These are phyloP conservation scores for Saccostrea cuccullata DNA, from an alignment of 1,140 invertebrate genomes.

Conservation along the genomic window DNA sequence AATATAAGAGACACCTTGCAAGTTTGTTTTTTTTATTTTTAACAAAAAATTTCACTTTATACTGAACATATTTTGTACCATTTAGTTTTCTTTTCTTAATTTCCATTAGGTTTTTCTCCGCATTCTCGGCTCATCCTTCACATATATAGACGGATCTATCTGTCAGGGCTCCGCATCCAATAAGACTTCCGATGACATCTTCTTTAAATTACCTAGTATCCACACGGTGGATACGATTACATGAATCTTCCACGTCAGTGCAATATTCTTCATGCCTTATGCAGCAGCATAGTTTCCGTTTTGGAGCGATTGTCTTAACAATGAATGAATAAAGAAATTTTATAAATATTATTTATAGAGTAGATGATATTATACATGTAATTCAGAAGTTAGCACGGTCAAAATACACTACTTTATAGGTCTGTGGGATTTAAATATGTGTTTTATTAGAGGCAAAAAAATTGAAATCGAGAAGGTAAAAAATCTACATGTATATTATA, in stretches of 20 bases:
- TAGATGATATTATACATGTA: no score
- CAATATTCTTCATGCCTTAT: neutral
- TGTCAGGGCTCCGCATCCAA: neutral
- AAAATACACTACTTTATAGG: no score
- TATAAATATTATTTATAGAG: no score
- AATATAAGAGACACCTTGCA: no score
- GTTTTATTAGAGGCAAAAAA: no score
- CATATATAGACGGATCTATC: neutral
- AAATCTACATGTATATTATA: no score
- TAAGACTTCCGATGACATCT: neutral
- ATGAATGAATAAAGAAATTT: neutral
- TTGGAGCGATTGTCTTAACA: neutral
- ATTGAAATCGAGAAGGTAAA: no score
- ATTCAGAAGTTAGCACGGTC: no score
- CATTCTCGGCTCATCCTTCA: neutral
- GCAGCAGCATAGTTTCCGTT: neutral
- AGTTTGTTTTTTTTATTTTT: no score
- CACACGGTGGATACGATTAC: neutral
- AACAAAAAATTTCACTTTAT: no score
- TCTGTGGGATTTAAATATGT: no score
- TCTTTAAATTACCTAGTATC: neutral
- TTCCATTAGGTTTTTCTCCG: slow-evolving; percentile 3
- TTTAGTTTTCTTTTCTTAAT: neutral
- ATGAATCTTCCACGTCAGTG: no score
- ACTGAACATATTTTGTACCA: neutral